phyloP scores from a whole-genome alignment of 1,140 invertebrate species.

The Venturia canescens region DNA sequence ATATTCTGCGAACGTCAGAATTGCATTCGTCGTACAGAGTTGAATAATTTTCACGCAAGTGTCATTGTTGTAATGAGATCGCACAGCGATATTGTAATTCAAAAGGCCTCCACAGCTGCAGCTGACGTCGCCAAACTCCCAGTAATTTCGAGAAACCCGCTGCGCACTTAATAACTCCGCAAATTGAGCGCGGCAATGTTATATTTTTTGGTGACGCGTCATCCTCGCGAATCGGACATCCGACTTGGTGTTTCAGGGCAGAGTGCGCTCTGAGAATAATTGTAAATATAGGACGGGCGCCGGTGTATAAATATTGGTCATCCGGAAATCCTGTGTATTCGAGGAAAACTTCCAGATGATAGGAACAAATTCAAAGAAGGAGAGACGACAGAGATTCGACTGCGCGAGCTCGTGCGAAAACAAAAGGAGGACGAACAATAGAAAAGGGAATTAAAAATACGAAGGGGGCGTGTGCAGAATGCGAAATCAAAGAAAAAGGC shows the following conservation, averaged over 20 bases:
- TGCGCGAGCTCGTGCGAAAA: background rate
- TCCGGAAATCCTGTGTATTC: background rate
- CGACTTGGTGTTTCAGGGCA: background rate
- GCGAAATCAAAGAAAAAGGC: background rate
- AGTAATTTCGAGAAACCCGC: background rate
- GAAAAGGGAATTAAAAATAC: background rate
- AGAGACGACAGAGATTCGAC: background rate
- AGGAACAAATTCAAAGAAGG: constrained; percentile 1
- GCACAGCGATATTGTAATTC: background rate
- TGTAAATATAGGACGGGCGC: background rate
- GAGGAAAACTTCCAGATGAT: background rate
- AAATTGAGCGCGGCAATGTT: background rate
- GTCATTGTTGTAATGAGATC: too few relatives aligned
- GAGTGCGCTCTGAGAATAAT: background rate
- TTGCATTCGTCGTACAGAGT: too few relatives aligned
- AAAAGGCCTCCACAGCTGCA: background rate
- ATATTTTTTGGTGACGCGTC: background rate
- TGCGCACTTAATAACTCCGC: background rate
- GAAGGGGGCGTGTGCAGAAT: background rate
- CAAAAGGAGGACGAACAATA: background rate
- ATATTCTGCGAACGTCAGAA: too few relatives aligned
- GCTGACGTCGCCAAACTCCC: background rate
- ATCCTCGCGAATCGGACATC: background rate
- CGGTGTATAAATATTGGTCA: constrained; percentile 24
- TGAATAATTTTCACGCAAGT: background rate